These are phyloP conservation scores for Passerina amoena DNA, from an alignment of 2,113 vertebrate species.

Conservation along the genomic window DNA sequence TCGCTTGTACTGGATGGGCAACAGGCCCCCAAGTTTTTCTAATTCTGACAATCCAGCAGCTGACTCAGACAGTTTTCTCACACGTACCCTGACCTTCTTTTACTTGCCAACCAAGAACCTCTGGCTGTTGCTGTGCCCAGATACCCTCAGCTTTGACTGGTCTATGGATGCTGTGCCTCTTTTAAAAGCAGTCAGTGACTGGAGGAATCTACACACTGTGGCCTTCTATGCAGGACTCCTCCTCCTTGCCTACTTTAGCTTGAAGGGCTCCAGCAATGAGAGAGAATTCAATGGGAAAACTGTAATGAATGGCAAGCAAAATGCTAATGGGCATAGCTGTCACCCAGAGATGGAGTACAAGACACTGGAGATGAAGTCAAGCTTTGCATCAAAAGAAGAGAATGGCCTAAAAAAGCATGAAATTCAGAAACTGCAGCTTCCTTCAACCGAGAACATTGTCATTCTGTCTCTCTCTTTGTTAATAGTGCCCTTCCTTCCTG, in stretches of 20 bases:
- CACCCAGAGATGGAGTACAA: conserved; percentile 80
- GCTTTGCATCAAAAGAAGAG: conserved; percentile 77
- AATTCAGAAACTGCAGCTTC: conserved; percentile 80
- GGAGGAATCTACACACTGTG: conserved; percentile 89
- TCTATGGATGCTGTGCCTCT: conserved; percentile 98
- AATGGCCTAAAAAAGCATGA: conserved; percentile 85
- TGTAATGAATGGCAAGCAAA: conserved; percentile 87
- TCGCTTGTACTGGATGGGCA: conserved; percentile 99
- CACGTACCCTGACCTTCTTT: conserved; percentile 88
- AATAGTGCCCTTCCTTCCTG: conserved; percentile 92
- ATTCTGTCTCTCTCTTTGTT: conserved; percentile 91
- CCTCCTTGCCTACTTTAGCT: conserved; percentile 81
- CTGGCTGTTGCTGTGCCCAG: conserved; percentile 94
- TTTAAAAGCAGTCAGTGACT: conserved; percentile 84
- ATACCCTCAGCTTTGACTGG: conserved; percentile 98
- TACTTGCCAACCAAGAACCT: conserved; percentile 92
- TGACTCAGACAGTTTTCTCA: conserved; percentile 86
- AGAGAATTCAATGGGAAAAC: conserved; percentile 85
- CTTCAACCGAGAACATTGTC: conserved; percentile 90
- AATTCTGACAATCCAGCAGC: conserved; percentile 98
- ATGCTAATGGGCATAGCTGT: conserved; percentile 90
- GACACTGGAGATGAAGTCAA: conserved; percentile 73
- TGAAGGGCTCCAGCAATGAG: conserved; percentile 73
- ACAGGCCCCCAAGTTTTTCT: conserved; percentile 98
- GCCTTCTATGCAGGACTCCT: conserved; percentile 87